Evolutionary conservation across 2,797 vertebrate genomes (phyloP), one percentile per base, ranked within the genome.

Genomic region (Mionectes olivaceus): DNA sequence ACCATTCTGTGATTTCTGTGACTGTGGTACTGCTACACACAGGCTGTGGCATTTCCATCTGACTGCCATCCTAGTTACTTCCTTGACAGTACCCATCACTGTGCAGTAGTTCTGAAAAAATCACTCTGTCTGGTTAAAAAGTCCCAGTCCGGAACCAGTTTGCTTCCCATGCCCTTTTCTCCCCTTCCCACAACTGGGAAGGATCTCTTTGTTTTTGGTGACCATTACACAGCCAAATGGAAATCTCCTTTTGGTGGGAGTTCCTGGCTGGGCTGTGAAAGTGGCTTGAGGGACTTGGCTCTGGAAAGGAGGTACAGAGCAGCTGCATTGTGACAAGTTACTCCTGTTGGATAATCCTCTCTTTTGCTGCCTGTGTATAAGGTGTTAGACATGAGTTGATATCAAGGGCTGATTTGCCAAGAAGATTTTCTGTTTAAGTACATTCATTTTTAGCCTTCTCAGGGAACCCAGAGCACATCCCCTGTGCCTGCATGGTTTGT

Each of bases 401-500:
- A 11, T 30, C 33, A 32, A 65, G 23, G 39, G 33, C 41, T 89
- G 22, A 70, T 77, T 35, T 79, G 33, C 22, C 50, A 37, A 76
- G 46, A n/a, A 69, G 25, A 50, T 83, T 61, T 75, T 74, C 75
- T 3, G 3, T 75, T 22, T 50, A 73, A 32, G 10, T 35, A 32
- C 35, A 65, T 52, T 27, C 0, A 37, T 49, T 91, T 79, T 69
- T 65, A 81, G 21, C 19, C 43, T 43, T 4, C 39, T 39, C 15
- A 13, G 30, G 39, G 63, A 35, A 16, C 27, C 22, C 50, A 43
- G 57, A 85, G 22, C 2, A 1, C 63, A 19, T 37, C 50, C 1
- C 0, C 37, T 59, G 55, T 33, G 7, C 50, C 19, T 9, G 9
- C 32, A 52, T 0, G 0, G 18, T 37, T 5, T 0, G 0, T 39